phyloP scores from a whole-genome alignment of 2,113 vertebrate species.

The Piaya cayana region DNA sequence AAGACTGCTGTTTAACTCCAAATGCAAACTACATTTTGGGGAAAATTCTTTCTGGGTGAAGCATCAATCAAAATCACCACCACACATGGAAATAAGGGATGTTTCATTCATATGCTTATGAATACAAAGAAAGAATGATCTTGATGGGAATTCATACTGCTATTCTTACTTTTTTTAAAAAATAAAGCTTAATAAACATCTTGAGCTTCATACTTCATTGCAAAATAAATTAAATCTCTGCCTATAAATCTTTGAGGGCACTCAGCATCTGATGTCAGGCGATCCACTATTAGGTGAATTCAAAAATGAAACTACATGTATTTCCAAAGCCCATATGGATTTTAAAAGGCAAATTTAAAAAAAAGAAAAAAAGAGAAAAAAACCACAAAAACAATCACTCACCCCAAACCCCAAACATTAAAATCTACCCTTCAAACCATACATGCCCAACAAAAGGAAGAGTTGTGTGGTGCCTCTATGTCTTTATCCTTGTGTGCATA shows the following conservation, averaged over 20 bases:
- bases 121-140: background rate
- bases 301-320: background rate
- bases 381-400: background rate
- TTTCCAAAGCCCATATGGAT: background rate
- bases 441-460: background rate
- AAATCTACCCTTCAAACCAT: background rate
- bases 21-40: background rate
- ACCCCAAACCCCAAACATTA: background rate
- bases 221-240: background rate
- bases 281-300: background rate
- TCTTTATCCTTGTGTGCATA: background rate
- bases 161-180: background rate
- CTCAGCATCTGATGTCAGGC: background rate
- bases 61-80: background rate
- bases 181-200: slow-evolving; percentile 3
- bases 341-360: background rate
- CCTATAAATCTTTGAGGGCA: background rate
- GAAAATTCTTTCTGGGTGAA: background rate
- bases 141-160: background rate
- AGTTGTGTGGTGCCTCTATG: background rate
- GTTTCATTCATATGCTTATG: background rate
- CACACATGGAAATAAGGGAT: background rate
- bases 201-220: background rate
- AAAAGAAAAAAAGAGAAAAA: background rate
- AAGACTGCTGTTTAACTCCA: background rate